Conservation (phyloP, 2,888 invertebrate species). For the Pharmacophagus antenor region DNA sequence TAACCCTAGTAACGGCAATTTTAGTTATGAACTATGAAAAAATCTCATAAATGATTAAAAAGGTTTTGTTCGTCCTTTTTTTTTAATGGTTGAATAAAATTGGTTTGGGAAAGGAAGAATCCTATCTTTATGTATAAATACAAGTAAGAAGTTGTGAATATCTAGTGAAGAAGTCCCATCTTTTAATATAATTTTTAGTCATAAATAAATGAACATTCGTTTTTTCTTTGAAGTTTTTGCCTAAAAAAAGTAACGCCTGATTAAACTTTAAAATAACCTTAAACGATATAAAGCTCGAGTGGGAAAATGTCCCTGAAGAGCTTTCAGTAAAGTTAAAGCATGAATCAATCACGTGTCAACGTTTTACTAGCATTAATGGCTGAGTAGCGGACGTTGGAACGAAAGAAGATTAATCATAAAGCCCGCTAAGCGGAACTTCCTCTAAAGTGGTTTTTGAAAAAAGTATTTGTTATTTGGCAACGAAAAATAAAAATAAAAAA, state of each 20-base stretch:
- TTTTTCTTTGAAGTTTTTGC: not conserved
- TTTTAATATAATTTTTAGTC: no score
- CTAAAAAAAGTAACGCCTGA: not conserved
- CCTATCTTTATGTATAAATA: no score
- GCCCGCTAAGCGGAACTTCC: not conserved
- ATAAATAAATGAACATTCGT: not conserved
- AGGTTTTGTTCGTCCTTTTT: no score
- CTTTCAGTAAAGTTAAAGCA: slow-evolving; percentile 14
- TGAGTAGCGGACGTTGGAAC: slow-evolving; percentile 6
- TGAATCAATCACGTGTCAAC: slow-evolving; percentile 11
- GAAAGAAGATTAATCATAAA: slow-evolving; percentile 15
- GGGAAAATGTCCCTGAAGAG: not conserved
- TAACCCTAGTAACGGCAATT: no score
- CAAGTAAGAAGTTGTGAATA: no score
- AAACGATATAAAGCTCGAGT: not conserved
- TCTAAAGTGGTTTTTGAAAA: not conserved
- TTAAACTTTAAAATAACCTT: not conserved
- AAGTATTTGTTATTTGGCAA: no score
- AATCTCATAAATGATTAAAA: no score
- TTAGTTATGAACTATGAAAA: no score
- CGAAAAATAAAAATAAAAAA: no score
- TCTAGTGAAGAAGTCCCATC: no score
- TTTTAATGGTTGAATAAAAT: no score
- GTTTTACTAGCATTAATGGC: slow-evolving; percentile 14
- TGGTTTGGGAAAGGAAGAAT: no score